These are phyloP conservation scores for Hippoglossus stenolepis DNA, from an alignment of 2,113 vertebrate species.

Conservation along the genomic window DNA sequence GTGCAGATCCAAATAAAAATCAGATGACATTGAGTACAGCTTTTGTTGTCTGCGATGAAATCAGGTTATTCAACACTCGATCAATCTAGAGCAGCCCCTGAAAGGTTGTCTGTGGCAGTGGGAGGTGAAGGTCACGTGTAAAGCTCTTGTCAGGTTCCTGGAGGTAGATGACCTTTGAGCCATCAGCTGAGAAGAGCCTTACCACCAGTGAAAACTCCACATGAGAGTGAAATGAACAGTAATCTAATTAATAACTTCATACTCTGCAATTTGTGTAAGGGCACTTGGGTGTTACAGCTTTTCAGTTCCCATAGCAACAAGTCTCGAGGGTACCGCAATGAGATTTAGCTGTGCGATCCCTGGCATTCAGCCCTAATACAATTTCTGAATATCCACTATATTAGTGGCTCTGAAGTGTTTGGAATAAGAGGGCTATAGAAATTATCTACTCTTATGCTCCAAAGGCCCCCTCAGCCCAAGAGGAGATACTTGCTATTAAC, in stretches of 20 bases:
- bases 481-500: slow-evolving; percentile 22
- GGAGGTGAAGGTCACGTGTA: slow-evolving; percentile 30
- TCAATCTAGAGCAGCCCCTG: not conserved
- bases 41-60: not conserved
- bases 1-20: too few species aligned
- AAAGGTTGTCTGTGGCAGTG: slow-evolving; percentile 2
- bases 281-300: slow-evolving; percentile 44
- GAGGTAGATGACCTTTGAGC: slow-evolving; percentile 41
- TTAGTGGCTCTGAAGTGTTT: slow-evolving; percentile 39
- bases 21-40: not conserved
- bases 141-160: slow-evolving; percentile 1
- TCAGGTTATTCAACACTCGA: not conserved
- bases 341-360: slow-evolving; percentile 53
- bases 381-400: slow-evolving; percentile 57
- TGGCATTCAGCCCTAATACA: slow-evolving; percentile 48
- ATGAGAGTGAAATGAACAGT: slow-evolving; percentile 34
- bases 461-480: slow-evolving; percentile 2
- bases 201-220: slow-evolving; percentile 16
- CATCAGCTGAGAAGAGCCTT: slow-evolving; percentile 4
- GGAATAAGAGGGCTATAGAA: slow-evolving; percentile 46
- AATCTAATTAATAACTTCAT: slow-evolving; percentile 61
- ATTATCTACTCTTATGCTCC: slow-evolving; percentile 33
- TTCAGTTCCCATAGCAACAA: slow-evolving; percentile 68
- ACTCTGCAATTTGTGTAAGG: slow-evolving; percentile 36
- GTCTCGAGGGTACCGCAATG: slow-evolving; percentile 16